These are phyloP conservation scores for Phoxinus dragarum DNA, from an alignment of 2,797 vertebrate species.

Conservation along the genomic window DNA sequence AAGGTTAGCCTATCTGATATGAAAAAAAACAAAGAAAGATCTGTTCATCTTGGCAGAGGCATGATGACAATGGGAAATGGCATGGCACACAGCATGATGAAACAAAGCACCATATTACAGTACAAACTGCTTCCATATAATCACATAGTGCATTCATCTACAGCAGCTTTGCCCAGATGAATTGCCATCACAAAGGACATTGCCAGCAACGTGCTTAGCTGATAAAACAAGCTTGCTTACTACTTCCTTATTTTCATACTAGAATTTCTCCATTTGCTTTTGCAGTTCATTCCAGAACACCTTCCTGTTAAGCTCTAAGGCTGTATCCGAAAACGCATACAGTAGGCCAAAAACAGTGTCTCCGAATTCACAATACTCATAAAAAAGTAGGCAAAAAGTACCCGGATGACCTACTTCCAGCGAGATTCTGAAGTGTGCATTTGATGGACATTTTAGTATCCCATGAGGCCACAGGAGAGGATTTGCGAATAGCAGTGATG, in stretches of 20 bases:
- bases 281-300: constrained; percentile 9
- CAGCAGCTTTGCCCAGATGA: constrained; percentile 45
- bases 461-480: neutral
- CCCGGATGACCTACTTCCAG: neutral
- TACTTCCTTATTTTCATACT: constrained; percentile 44
- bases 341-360: no score
- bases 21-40: neutral
- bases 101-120: constrained; percentile 29
- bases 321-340: no score
- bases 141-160: constrained; percentile 30
- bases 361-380: no score
- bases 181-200: constrained; percentile 39
- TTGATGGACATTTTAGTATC: neutral
- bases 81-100: neutral
- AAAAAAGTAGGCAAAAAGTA: no score
- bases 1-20: neutral
- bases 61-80: constrained; percentile 21
- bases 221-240: constrained; percentile 41
- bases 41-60: neutral
- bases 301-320: neutral
- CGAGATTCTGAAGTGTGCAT: neutral
- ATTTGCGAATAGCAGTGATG: neutral
- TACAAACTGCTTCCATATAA: constrained; percentile 43
- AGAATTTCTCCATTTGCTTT: constrained; percentile 37
- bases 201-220: constrained; percentile 39